phyloP scores from a whole-genome alignment of 2,888 invertebrate genomes.

The Allygus modestus region DNA sequence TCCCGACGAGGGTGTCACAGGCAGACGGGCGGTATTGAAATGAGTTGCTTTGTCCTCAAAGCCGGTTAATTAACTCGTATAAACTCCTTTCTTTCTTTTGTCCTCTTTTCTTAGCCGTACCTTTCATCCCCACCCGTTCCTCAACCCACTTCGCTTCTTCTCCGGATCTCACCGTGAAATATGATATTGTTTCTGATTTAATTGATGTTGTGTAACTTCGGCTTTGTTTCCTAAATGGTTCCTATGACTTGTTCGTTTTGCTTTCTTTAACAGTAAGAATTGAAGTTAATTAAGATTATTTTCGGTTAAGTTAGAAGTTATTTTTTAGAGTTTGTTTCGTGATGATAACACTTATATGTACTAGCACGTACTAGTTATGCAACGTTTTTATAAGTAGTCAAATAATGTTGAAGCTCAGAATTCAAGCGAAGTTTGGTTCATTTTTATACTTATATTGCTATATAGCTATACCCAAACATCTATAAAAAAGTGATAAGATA shows the following conservation, averaged over 20 bases:
- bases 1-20: slow-evolving; percentile 21
- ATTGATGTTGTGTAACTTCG: neutral
- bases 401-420: too few relatives aligned
- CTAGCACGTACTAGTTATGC: too few relatives aligned
- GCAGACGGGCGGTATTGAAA: neutral
- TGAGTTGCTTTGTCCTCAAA: slow-evolving; percentile 1
- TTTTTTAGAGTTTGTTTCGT: too few relatives aligned
- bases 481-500: too few relatives aligned
- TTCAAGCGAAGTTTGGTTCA: too few relatives aligned
- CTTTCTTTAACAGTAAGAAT: too few relatives aligned
- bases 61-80: slow-evolving; percentile 19
- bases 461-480: too few relatives aligned
- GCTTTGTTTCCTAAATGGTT: neutral
- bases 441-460: too few relatives aligned
- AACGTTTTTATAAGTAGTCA: too few relatives aligned
- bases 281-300: too few relatives aligned
- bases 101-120: neutral
- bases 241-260: neutral
- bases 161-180: neutral
- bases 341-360: too few relatives aligned
- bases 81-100: slow-evolving; percentile 20
- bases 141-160: neutral
- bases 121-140: neutral
- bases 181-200: neutral
- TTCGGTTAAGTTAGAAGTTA: too few relatives aligned